Percentiles rank a stretch among this genome's conserved stretches.
phyloP scores from a whole-genome alignment of 2,113 vertebrate species.

The Bungarus multicinctus region DNA sequence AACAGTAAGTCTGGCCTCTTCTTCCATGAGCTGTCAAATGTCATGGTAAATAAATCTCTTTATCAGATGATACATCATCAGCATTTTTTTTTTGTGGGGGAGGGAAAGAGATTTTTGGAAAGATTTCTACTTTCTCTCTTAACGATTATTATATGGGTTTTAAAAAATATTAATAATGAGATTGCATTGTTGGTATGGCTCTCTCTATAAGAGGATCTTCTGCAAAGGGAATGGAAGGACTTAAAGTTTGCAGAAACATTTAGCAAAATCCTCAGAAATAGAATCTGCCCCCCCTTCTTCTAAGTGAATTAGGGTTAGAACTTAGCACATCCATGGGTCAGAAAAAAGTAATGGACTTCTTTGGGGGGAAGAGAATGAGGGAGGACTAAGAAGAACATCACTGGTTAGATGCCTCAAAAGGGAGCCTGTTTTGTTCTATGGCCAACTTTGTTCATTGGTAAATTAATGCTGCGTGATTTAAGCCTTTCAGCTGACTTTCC shows the following conservation, averaged over 20 bases:
- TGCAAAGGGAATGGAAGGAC: no score
- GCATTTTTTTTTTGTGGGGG: neutral
- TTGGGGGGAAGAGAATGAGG: neutral
- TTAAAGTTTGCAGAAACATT: neutral
- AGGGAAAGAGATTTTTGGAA: neutral
- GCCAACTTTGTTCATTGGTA: neutral
- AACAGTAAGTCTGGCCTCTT: neutral
- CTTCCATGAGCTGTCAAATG: neutral
- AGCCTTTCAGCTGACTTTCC: neutral
- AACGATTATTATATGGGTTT: fast-evolving
- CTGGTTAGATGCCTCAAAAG: neutral
- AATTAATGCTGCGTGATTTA: neutral
- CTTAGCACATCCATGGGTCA: neutral
- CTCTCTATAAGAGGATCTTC: neutral
- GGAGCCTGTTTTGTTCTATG: neutral
- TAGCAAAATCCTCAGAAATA: neutral
- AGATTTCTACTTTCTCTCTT: neutral
- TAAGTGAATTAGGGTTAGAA: neutral
- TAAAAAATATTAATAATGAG: neutral
- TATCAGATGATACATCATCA: neutral
- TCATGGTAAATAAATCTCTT: neutral
- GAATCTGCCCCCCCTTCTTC: neutral
- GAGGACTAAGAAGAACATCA: neutral
- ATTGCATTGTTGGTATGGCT: neutral
- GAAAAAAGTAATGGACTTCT: neutral